Conservation (phyloP, 1,140 invertebrate genomes). For the Nylanderia fulva region DNA sequence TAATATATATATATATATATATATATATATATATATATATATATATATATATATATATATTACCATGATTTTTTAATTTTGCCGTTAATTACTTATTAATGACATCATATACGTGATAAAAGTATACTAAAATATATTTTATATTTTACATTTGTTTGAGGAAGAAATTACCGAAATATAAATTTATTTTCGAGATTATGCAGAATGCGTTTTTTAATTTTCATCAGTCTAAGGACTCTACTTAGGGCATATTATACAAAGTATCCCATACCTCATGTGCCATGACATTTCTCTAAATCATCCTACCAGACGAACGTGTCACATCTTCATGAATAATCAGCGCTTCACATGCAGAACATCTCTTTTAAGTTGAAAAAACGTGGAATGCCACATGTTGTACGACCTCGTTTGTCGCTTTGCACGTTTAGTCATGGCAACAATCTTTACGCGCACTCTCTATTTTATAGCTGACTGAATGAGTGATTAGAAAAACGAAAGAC, state of each 20-base stretch:
- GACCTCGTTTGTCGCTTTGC: slow-evolving; percentile 47
- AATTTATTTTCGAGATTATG: neutral
- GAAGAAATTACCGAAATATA: neutral
- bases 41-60: no score
- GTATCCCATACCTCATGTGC: neutral
- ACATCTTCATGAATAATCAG: slow-evolving; percentile 31
- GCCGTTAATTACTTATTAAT: neutral
- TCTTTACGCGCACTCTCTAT: slow-evolving; percentile 25
- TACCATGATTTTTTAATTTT: no score
- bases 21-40: no score
- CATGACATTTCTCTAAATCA: slow-evolving; percentile 47
- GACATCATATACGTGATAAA: neutral
- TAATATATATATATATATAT: no score
- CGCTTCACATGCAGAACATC: slow-evolving; percentile 21
- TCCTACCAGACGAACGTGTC: slow-evolving; percentile 31
- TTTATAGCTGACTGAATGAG: slow-evolving; percentile 31
- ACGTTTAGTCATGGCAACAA: neutral
- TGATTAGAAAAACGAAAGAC: slow-evolving; percentile 37
- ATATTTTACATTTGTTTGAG: neutral
- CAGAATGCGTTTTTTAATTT: neutral
- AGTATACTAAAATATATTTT: no score
- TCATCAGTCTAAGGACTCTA: neutral
- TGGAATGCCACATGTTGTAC: slow-evolving; percentile 58
- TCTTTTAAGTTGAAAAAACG: slow-evolving; percentile 38
- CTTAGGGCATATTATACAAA: neutral